phyloP scores from a whole-genome alignment of 2,888 invertebrate species.

The Oithona nana region DNA sequence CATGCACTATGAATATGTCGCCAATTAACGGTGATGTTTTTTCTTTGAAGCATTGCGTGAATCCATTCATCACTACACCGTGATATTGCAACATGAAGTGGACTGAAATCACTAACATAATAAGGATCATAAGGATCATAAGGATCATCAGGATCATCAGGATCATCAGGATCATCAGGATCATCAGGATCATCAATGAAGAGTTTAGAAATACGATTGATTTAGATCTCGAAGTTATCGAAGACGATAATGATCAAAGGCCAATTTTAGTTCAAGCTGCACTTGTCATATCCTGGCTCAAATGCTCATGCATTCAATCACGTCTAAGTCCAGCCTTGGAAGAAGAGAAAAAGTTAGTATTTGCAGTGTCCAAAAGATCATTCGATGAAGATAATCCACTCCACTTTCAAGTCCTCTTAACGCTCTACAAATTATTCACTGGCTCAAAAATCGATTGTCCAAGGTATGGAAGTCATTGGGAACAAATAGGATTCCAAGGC shows the following conservation, averaged over 20 bases:
- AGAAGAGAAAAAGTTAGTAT: not conserved
- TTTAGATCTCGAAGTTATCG: not conserved
- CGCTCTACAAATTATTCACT: conserved; percentile 31
- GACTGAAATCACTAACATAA: too few relatives aligned
- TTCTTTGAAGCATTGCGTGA: too few relatives aligned
- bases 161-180: too few relatives aligned
- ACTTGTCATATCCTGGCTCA: not conserved
- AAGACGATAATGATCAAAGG: too few relatives aligned
- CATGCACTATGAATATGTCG: too few relatives aligned
- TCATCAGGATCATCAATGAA: too few relatives aligned
- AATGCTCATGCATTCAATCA: not conserved
- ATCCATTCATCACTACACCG: too few relatives aligned
- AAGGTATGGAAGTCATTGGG: conserved; percentile 35
- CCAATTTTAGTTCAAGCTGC: not conserved
- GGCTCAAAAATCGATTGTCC: conserved; percentile 30
- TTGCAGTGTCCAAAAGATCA: not conserved
- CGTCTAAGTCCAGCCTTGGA: not conserved
- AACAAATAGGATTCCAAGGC: conserved; percentile 36
- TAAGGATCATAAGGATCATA: too few relatives aligned
- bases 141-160: too few relatives aligned
- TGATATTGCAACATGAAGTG: too few relatives aligned
- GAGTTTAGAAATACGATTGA: not conserved
- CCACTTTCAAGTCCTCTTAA: conserved; percentile 31
- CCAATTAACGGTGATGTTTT: too few relatives aligned
- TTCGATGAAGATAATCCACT: conserved; percentile 26